Evolutionary conservation across 1,140 invertebrate species (phyloP).

Genomic region (Ectropis grisescens): DNA sequence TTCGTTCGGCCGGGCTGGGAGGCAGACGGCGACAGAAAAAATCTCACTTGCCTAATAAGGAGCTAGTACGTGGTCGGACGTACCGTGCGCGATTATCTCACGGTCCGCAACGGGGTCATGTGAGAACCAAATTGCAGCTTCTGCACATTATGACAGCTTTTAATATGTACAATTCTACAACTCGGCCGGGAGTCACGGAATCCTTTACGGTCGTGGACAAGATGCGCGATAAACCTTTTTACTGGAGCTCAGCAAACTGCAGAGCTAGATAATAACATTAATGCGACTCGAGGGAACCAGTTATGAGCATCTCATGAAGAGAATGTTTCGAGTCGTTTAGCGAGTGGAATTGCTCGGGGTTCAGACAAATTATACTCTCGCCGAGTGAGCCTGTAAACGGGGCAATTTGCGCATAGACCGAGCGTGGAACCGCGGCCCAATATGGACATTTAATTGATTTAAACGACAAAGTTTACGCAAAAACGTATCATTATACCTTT

Average conservation of each 20-base stretch:
- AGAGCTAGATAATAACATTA: too few relatives aligned
- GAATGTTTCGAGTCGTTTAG: constrained; percentile 13
- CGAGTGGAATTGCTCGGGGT: constrained; percentile 17
- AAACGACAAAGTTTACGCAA: too few relatives aligned
- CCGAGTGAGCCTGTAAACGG: too few relatives aligned
- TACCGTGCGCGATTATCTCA: constrained; percentile 55
- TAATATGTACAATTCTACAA: too few relatives aligned
- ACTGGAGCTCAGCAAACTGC: too few relatives aligned
- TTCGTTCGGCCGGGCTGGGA: constrained; percentile 7
- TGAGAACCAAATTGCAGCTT: constrained; percentile 39
- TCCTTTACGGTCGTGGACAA: too few relatives aligned
- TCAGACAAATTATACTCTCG: constrained; percentile 26
- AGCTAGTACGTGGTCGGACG: constrained; percentile 42
- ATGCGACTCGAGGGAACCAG: constrained; percentile 4
- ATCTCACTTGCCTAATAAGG: constrained; percentile 45
- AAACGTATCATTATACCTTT: too few relatives aligned
- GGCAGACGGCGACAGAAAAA: constrained; percentile 33
- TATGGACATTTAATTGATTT: constrained; percentile 18
- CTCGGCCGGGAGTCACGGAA: too few relatives aligned
- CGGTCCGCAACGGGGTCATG: constrained; percentile 48
- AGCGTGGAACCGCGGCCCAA: too few relatives aligned
- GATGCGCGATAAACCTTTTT: too few relatives aligned
- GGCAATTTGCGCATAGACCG: too few relatives aligned
- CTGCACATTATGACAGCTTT: too few relatives aligned
- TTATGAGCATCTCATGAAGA: constrained; percentile 8